Evolutionary conservation across 2,797 vertebrate genomes (phyloP).

Genomic region (Sphenopsis melanotis): DNA sequence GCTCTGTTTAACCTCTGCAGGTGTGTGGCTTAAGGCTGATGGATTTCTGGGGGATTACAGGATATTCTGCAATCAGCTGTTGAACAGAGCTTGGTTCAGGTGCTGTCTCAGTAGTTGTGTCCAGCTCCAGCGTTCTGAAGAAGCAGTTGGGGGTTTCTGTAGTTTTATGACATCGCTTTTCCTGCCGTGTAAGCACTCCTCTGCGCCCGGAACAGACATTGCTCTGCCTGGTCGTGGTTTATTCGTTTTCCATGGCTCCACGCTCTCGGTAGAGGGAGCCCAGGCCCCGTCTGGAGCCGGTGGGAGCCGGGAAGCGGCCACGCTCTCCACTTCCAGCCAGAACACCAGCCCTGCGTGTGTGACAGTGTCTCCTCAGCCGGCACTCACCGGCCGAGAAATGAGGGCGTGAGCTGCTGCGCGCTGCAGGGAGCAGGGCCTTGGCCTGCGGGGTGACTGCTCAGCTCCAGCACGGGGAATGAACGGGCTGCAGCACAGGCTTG

Average conservation of each 20-base stretch:
- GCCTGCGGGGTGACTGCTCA: accelerated
- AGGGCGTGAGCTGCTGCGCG: accelerated
- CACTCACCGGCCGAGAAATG: neutral
- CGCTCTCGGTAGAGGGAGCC: constrained; percentile 40
- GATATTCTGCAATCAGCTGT: neutral
- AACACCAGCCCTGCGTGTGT: accelerated
- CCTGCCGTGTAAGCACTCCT: neutral
- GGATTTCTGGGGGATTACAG: accelerated
- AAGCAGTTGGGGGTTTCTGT: neutral
- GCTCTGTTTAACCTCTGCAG: neutral
- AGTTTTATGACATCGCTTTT: accelerated
- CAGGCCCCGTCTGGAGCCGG: neutral
- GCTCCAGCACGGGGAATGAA: neutral
- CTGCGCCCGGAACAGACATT: accelerated
- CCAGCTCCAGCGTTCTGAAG: neutral
- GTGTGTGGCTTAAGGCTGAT: neutral
- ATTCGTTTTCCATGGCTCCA: neutral
- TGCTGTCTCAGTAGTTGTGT: accelerated
- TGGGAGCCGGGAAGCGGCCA: neutral
- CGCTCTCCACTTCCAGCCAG: neutral
- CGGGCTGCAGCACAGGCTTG: accelerated
- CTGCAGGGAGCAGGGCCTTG: neutral
- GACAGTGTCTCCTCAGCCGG: neutral
- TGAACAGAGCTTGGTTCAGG: neutral
- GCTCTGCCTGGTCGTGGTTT: neutral